phyloP scores from a whole-genome alignment of 2,888 invertebrate species.

The Synanthedon vespiformis region DNA sequence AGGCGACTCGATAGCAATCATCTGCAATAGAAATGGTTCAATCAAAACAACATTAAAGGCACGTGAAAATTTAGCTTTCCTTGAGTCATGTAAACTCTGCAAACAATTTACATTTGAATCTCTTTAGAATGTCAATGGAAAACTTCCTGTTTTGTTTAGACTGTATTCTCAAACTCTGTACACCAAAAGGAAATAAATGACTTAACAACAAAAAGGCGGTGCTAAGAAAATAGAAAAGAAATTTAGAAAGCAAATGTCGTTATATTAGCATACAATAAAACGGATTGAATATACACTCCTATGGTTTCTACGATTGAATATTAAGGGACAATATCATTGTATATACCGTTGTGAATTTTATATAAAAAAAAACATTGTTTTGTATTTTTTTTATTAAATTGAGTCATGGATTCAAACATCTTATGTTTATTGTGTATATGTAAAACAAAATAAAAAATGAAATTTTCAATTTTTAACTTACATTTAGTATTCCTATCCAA shows the following conservation, averaged over 20 bases:
- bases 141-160: conserved; percentile 11
- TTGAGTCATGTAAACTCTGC: not conserved
- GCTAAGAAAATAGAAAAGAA: conserved; percentile 26
- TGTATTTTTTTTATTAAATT: too few species aligned
- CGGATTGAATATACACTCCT: not conserved
- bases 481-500: too few species aligned
- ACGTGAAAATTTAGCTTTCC: not conserved
- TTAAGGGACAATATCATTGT: too few species aligned
- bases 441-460: too few species aligned
- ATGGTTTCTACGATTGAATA: not conserved
- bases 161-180: conserved; percentile 27
- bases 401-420: too few species aligned
- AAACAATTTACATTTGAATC: not conserved
- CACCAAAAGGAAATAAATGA: conserved; percentile 31
- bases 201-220: conserved; percentile 41
- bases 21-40: conserved; percentile 21
- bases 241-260: conserved; percentile 14
- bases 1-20: conserved; percentile 8
- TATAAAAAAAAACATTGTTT: too few species aligned
- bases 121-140: conserved; percentile 15
- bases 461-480: too few species aligned
- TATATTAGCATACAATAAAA: conserved; percentile 1
- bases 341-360: too few species aligned
- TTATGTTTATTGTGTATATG: too few species aligned
- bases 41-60: not conserved